Percentiles rank a stretch among this genome's conserved stretches.
Conservation (phyloP, 1,140 invertebrate species). For the Brachionus asplanchnoidis region DNA sequence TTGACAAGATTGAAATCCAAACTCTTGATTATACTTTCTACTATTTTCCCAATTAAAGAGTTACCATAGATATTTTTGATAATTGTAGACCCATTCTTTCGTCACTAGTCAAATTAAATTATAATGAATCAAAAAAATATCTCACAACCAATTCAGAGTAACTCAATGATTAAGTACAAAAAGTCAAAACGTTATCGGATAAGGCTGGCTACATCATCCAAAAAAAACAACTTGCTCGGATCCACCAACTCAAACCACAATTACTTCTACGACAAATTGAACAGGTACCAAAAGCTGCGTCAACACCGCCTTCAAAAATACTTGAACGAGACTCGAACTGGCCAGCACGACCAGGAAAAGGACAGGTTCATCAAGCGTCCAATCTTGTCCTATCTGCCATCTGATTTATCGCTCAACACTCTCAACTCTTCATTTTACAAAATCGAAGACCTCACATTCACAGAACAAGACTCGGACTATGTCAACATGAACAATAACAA, state of each 20-base stretch:
- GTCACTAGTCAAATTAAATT: background rate
- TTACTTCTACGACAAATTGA: background rate
- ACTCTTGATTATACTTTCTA: background rate
- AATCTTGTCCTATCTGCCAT: background rate
- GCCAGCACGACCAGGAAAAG: background rate
- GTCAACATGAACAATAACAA: constrained; percentile 1
- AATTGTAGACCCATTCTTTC: background rate
- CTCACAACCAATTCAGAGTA: background rate
- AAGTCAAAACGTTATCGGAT: background rate
- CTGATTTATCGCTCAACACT: background rate
- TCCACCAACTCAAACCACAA: background rate
- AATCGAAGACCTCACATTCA: background rate
- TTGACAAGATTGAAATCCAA: no score
- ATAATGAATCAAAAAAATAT: background rate
- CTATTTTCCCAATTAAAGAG: background rate
- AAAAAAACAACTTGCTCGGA: background rate
- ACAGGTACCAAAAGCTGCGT: background rate
- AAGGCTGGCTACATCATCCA: background rate
- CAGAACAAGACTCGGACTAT: background rate
- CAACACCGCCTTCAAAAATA: background rate
- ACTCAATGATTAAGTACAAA: background rate
- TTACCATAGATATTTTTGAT: background rate
- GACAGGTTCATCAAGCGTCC: background rate
- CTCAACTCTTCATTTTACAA: constrained; percentile 9
- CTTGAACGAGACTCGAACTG: background rate